Conservation (phyloP, 2,797 vertebrate species). For the Carcharodon carcharias region DNA sequence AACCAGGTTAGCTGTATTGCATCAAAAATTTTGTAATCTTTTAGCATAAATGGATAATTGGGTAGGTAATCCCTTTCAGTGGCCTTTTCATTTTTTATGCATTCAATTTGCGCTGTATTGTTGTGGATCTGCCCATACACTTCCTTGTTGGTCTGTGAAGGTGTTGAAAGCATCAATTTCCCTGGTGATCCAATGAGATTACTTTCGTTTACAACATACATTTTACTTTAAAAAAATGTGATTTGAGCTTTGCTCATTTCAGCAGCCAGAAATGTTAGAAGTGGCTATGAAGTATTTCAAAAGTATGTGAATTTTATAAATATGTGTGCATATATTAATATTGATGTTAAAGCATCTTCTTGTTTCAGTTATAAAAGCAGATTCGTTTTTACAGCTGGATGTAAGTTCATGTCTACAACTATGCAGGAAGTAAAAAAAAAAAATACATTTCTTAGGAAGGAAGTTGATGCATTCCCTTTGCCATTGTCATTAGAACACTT, state of each 20-base stretch:
- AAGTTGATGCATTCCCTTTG: conserved; percentile 67
- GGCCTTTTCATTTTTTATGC: background rate
- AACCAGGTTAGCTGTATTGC: background rate
- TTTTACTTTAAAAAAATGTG: background rate
- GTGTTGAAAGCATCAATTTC: background rate
- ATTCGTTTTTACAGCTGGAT: conserved; percentile 40
- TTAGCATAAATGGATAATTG: background rate
- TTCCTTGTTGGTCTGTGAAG: background rate
- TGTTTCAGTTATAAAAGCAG: background rate
- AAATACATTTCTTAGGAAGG: conserved; percentile 82
- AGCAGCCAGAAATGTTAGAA: background rate
- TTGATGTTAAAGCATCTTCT: background rate
- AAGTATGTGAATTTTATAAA: background rate
- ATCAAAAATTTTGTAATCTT: background rate
- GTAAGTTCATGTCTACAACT: conserved; percentile 61
- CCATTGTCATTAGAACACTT: conserved; percentile 78
- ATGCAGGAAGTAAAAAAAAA: conserved; percentile 70
- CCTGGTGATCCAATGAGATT: background rate
- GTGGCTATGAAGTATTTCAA: background rate
- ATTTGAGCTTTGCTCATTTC: background rate
- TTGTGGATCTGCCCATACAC: background rate
- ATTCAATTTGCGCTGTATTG: background rate
- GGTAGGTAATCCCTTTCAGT: background rate
- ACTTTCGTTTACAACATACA: background rate
- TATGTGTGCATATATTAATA: background rate